Percentiles rank a stretch among this genome's conserved stretches.
Evolutionary conservation across 2,888 invertebrate genomes (phyloP).

Genomic region (Tanaodytes sp.): DNA sequence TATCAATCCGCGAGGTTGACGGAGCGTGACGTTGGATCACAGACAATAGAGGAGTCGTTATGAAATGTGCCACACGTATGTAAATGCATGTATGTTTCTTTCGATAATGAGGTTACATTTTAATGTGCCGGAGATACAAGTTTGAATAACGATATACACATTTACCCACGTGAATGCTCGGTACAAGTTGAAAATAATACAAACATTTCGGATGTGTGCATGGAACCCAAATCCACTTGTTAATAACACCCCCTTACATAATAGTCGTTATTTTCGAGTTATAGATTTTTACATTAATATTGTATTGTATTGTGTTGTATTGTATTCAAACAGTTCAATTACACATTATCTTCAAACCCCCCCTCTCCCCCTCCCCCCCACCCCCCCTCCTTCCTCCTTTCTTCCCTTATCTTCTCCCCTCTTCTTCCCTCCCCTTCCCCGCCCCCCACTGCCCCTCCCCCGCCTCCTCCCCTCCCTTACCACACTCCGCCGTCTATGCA

Average conservation of each 20-base stretch:
- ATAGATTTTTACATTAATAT: no score
- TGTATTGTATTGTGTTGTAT: no score
- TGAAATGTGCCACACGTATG: slow-evolving; percentile 40
- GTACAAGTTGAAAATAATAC: slow-evolving; percentile 45
- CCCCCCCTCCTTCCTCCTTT: no score
- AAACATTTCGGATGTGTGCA: slow-evolving; percentile 51
- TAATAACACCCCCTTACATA: slow-evolving; percentile 61
- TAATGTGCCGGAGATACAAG: slow-evolving; percentile 48
- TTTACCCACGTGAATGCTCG: slow-evolving; percentile 45
- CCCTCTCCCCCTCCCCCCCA: no score
- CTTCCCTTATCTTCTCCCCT: no score
- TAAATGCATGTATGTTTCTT: slow-evolving; percentile 53
- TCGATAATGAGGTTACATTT: slow-evolving; percentile 44
- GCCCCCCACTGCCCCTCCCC: no score
- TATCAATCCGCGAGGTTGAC: no score
- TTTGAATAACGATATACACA: slow-evolving; percentile 50
- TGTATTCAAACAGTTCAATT: no score
- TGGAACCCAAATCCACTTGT: slow-evolving; percentile 58
- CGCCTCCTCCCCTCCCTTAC: no score
- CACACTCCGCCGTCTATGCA: no score
- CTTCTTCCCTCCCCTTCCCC: no score
- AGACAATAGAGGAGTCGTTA: slow-evolving; percentile 7
- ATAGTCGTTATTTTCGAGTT: slow-evolving; percentile 55
- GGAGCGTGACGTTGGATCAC: slow-evolving; percentile 11
- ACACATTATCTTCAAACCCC: no score